These are phyloP conservation scores for Neodontobutis hainanensis DNA, from an alignment of 2,113 vertebrate genomes.

Conservation along the genomic window DNA sequence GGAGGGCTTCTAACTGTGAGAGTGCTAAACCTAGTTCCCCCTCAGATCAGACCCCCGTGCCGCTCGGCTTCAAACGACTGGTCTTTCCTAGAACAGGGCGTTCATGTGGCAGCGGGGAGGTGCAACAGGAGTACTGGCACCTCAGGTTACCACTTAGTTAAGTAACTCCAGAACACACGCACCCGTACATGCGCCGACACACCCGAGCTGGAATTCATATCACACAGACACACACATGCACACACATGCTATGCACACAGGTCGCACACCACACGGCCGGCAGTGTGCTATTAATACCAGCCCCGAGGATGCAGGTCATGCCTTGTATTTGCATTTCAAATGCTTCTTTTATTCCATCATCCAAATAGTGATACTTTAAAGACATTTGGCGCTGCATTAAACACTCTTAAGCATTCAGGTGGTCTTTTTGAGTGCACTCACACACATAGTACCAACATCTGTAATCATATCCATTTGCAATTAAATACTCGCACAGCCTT, in stretches of 20 bases:
- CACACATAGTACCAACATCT: slow-evolving; percentile 14
- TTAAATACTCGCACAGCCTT: slow-evolving; percentile 9
- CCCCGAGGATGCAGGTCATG: slow-evolving; percentile 50
- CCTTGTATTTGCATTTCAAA: slow-evolving; percentile 51
- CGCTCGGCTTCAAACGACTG: slow-evolving; percentile 80
- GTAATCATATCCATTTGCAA: slow-evolving; percentile 37
- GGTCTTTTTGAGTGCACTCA: slow-evolving; percentile 15
- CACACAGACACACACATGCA: slow-evolving; percentile 14
- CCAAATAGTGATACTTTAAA: slow-evolving; percentile 50
- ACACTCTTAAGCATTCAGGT: slow-evolving; percentile 31
- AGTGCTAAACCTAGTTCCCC: slow-evolving; percentile 66
- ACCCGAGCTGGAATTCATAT: slow-evolving; percentile 43
- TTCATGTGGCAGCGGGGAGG: slow-evolving; percentile 67
- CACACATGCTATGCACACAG: slow-evolving; percentile 8
- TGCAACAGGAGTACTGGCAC: slow-evolving; percentile 69
- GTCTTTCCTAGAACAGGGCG: slow-evolving; percentile 77
- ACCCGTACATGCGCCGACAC: slow-evolving; percentile 45
- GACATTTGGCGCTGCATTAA: slow-evolving; percentile 46
- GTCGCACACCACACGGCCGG: slow-evolving; percentile 8
- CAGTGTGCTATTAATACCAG: slow-evolving; percentile 58
- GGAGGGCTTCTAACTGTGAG: slow-evolving; percentile 45
- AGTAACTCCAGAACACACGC: slow-evolving; percentile 47
- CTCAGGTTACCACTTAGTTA: slow-evolving; percentile 72
- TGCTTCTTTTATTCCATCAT: slow-evolving; percentile 35
- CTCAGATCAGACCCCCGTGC: slow-evolving; percentile 75